Conservation (phyloP, 2,888 invertebrate species). For the Tromatobia lineatoria region DNA sequence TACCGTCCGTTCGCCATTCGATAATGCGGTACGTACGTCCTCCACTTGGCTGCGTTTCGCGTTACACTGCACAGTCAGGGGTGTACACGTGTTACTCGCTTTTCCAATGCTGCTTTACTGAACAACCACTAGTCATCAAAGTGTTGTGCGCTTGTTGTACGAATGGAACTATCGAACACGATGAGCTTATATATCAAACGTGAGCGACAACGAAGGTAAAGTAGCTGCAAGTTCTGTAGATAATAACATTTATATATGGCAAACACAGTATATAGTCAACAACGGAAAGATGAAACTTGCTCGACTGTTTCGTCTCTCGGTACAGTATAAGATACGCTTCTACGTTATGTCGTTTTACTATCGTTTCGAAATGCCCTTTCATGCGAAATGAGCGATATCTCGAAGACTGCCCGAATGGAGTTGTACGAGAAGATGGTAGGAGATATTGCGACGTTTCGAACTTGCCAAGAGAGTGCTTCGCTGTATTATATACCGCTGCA, state of each 20-base stretch:
- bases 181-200: slow-evolving; percentile 6
- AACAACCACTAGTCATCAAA: slow-evolving; percentile 51
- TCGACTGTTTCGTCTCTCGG: background rate
- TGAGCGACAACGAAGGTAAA: slow-evolving; percentile 52
- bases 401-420: background rate
- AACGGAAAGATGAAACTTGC: background rate
- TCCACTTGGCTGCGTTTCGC: slow-evolving; percentile 16
- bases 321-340: background rate
- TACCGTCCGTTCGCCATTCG: slow-evolving; percentile 39
- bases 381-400: slow-evolving; percentile 40
- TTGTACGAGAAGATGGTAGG: background rate
- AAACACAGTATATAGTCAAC: background rate
- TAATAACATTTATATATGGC: background rate
- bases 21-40: slow-evolving; percentile 50
- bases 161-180: slow-evolving; percentile 38
- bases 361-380: slow-evolving; percentile 38
- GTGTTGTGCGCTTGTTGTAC: slow-evolving; percentile 47
- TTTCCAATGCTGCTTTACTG: slow-evolving; percentile 17
- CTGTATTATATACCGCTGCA: background rate
- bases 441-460: slow-evolving; percentile 46
- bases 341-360: slow-evolving; percentile 1
- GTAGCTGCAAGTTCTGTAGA: slow-evolving; percentile 11
- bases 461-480: slow-evolving; percentile 4
- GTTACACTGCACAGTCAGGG: slow-evolving; percentile 33
- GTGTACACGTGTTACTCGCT: slow-evolving; percentile 35